Base-by-base conservation (phyloP, 2,888 invertebrate genomes). In the Microctonus hyperodae region DNA sequence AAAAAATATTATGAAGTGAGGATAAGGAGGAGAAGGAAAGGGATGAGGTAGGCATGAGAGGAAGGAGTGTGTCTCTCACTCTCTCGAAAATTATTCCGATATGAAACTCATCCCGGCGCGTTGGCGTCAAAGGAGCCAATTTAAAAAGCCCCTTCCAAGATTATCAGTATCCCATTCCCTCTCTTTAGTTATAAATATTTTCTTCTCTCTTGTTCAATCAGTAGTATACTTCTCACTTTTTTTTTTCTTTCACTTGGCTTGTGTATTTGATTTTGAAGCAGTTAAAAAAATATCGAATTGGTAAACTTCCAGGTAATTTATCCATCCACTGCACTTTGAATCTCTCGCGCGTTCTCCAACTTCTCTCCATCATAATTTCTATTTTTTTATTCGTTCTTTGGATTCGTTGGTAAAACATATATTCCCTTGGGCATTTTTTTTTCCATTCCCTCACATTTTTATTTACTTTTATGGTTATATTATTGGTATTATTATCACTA, bases 111-210 rank as follows among this genome's bases (percentile, higher is more conserved):
- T 82, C 80, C 78, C 79, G 78, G 77, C 76, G 68, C 75, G 76
- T 76, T 76, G 73, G 78, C 78, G 78, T 83, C 83, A 83, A 83
- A 83, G 82, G 76, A 82, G 76, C 80, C 82, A 83, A 83, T 83
- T 83, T 83, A 83, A 83, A 83, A 81, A 81, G 79, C 78, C 82
- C 78, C 80, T 80, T 80, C 79, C 80, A 79, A 82, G 81, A 83
- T 81, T 81, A 81, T 78, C 78, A 75, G 69, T 67, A 68, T 72
- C 72, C 44, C 65, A 55, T 59, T 64, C 50, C 10, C 23, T 23
- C 56, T 48, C 16, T 56, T 56, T 40, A n/a, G 33, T 50, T 57
- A 25, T 58, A 33, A 40, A 10, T 28, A 28, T 60, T 31, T 5
- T 16, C 22, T 31, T 22, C 60, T 55, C 50, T 37, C 35, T 35